Base-by-base conservation (phyloP, 2,113 vertebrate species). In the Trogon surrucura region DNA sequence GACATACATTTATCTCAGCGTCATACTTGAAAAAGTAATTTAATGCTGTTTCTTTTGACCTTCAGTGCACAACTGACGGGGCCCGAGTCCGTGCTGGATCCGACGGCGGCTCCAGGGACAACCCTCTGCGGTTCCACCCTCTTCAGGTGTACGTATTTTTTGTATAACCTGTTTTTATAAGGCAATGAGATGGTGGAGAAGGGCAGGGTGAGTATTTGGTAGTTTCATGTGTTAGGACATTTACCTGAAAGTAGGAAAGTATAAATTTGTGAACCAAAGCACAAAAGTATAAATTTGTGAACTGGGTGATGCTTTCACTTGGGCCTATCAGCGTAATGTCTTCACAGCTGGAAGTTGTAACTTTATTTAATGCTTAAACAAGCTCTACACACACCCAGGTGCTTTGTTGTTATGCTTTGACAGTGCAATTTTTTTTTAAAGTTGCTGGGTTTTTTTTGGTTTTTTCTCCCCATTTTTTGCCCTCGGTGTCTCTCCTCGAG, bases 281-380 rank as follows among this genome's bases (percentile, higher is more conserved):
- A 5, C 1, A 16, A 4, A 18, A 9, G 23, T 4, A 6, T 9
- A 8, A n/a, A 15, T 11, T 7, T 0, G 2, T 22, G 45, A 41
- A 2, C 6, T 0, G 1, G 30, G 27, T 23, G 26, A 5, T 0
- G 7, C 50, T 45, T 16, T 45, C 26, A 2, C 45, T 25, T 16
- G 1, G 36, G 32, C 1, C 0, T 11, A 11, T 11, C 41, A 12
- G 19, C 0, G 2, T 0, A 26, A 26, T 9, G 29, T 19, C 9
- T n/a, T 9, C 10, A 16, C 11, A 53, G 47, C 16, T 48, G 22
- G 44, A 54, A 13, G 3, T 8, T 2, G 23, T 6, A 30, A 34
- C n/a, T 47, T 10, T 23, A 36, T 10, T 14, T 44, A 36, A 36
- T 45, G 48, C 67, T 67, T 26, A 4, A 44, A 54, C 34, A 11